Evolutionary conservation across 1,140 invertebrate genomes (phyloP), one percentile per base, ranked within the genome.

Genomic region (Ostrea denselamellosa): DNA sequence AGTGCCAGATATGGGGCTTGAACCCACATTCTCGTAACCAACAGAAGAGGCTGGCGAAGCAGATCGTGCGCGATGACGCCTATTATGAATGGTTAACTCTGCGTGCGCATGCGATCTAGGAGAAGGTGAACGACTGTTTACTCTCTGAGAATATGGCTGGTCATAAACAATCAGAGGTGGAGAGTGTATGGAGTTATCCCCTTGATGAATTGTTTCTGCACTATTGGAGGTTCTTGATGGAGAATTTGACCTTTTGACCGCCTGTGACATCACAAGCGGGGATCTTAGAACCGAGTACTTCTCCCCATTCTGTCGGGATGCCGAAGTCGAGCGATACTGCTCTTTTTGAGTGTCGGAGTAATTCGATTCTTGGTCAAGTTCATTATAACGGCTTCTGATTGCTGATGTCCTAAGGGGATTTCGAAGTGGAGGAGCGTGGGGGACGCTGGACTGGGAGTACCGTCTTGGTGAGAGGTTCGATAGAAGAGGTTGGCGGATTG

Each of bases 341-440:
- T 71, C 68, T 71, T 71, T 71, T 25, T 71, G 68, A 28, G 68
- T 71, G 68, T 71, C 68, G 8, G 68, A 71, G 28, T 71, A 71
- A 71, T 71, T 71, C 12, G 68, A 71, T 25, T 71, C 68, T 71
- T 71, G 68, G 25, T 71, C 68, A 12, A 71, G 68, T 71, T 71
- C 68, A 12, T 71, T 71, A 25, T 71, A 71, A 10, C 68, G 68
- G 28, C 9, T 71, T 71, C 68, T 25, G 2, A 71, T 14, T 12
- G 25, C 68, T 25, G 68, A 22, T 28, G 68, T 71, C 12, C 68
- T 22, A 28, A 71, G 68, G 14, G 68, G 68, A 28, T 71, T 71
- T 71, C 68, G 22, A 14, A 28, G 68, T 28, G 68, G 68, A 12
- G 25, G 68, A 5, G 68, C 28, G 9, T 25, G 68, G 14, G 68